phyloP scores from a whole-genome alignment of 2,888 invertebrate genomes.

The Drosophila siamana region DNA sequence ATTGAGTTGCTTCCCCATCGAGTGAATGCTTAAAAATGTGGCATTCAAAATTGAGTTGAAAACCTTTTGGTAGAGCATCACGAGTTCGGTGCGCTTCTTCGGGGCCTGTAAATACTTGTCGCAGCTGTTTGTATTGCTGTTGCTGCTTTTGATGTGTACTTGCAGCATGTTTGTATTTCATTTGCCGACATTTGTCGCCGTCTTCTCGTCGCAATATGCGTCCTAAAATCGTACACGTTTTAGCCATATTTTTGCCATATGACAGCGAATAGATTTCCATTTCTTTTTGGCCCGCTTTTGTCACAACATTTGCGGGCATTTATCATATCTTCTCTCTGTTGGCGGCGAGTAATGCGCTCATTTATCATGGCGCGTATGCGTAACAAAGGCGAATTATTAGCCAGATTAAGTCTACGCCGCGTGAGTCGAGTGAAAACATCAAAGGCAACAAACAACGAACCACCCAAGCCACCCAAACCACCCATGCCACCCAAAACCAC shows the following conservation, averaged over 20 bases:
- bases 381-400: conserved; percentile 56
- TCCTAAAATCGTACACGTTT: background rate
- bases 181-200: conserved; percentile 46
- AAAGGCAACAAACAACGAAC: conserved; percentile 20
- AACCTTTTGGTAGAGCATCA: background rate
- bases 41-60: too few relatives aligned
- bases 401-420: conserved; percentile 64
- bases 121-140: background rate
- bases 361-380: conserved; percentile 58
- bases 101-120: background rate
- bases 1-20: background rate
- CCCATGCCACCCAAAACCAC: too few relatives aligned
- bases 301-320: background rate
- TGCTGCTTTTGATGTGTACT: background rate
- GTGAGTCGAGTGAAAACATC: conserved; percentile 36
- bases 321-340: conserved; percentile 1
- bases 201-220: conserved; percentile 7
- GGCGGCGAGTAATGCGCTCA: conserved; percentile 40
- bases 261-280: background rate
- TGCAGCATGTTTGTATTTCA: conserved; percentile 64
- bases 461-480: too few relatives aligned
- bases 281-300: background rate
- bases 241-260: conserved; percentile 18
- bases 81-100: background rate
- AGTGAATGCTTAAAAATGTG: too few relatives aligned